Percentiles rank a stretch among this genome's conserved stretches.
Evolutionary conservation across 53 echinoderm and acorn worm species (phyloP).

Genomic region (Glandiceps talaboti): DNA sequence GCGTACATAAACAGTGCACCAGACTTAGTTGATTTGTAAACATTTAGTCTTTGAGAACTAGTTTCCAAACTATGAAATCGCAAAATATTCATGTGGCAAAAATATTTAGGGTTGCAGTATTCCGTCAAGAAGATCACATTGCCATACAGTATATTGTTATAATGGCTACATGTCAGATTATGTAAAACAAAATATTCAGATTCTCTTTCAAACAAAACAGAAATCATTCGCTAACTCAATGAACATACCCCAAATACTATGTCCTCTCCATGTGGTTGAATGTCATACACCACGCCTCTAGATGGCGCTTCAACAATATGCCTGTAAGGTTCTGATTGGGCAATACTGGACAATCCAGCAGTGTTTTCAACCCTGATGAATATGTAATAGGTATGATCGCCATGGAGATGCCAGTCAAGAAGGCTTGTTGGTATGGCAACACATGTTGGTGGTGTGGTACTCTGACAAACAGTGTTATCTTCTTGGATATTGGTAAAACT

Average conservation of each 20-base stretch:
- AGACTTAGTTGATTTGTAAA: too few relatives aligned
- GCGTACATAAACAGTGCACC: too few relatives aligned
- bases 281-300: conserved; percentile 8
- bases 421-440: not conserved
- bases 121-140: too few relatives aligned
- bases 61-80: too few relatives aligned
- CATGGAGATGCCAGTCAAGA: not conserved
- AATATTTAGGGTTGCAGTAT: too few relatives aligned
- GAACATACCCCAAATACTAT: not conserved
- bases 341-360: conserved; percentile 1
- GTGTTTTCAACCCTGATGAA: conserved; percentile 1
- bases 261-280: not conserved
- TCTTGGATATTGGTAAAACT: not conserved
- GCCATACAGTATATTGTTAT: too few relatives aligned
- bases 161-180: too few relatives aligned
- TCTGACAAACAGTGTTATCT: not conserved
- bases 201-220: too few relatives aligned
- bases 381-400: not conserved
- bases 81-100: too few relatives aligned
- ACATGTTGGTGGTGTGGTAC: not conserved
- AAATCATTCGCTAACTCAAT: too few relatives aligned
- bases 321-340: not conserved
- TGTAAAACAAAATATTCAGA: too few relatives aligned
- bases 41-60: too few relatives aligned
- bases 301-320: not conserved